Base-by-base conservation (phyloP, 2,888 invertebrate species). In the Mesorhabditis belari region DNA sequence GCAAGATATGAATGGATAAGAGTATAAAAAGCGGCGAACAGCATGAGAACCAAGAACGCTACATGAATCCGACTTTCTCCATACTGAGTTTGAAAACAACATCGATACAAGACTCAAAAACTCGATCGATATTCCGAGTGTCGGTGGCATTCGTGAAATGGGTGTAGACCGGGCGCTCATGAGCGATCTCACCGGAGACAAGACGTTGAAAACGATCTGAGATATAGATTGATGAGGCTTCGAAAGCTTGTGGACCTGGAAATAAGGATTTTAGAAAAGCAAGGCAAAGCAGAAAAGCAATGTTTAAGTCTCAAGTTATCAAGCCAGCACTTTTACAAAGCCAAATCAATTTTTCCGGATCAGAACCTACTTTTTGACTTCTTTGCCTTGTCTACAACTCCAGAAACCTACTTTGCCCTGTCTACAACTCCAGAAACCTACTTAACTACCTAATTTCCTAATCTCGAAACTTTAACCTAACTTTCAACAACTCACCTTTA, bases 91-190 rank as follows among this genome's bases (percentile, higher is more conserved):
- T 75, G 63, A 79, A 77, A 25, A 79, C 75, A 9, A 77, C 77
- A 54, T 79, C 78, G 60, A 79, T 74, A 54, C 77, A 79, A 28
- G 69, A 66, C 53, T 78, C 79, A 60, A 79, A 78, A 4, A 79
- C 79, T 44, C 74, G 69, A 63, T 80, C 80, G 73, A 83, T 82
- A 63, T 79, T 79, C 23, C 78, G 65, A 21, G 82, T 81, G 66
- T 83, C 82, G 9, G 82, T 82, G 6, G 83, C 83, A 61, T 81
- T 81, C 0, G 82, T 82, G 49, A 80, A 77, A 63, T 83, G 83
- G 2, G 75, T 77, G 69, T 83, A 83, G 4, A 83, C 67, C 23
- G 79, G 80, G 65, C 81, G 81, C 62, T 81, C 77, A 26, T 71
- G 80, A 27, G 66, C 67, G 28, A 74, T 68, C 44, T 73, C 74